Base-by-base conservation (phyloP, 2,113 vertebrate genomes). In the Formicarius rufipectus region DNA sequence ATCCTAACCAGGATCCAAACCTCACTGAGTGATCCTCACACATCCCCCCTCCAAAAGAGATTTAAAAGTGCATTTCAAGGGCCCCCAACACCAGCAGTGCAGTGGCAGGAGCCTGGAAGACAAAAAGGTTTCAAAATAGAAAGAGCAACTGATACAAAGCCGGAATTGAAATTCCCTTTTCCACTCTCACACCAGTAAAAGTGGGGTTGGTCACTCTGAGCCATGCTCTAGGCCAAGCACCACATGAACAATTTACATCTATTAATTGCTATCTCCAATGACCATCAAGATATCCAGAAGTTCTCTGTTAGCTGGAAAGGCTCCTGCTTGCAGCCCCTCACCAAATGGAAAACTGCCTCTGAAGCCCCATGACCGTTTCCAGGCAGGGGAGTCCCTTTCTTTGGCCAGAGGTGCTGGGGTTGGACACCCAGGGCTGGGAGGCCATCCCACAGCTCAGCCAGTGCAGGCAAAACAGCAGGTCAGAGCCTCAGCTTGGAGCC, bases 301-400 rank as follows among this genome's bases (percentile, higher is more conserved):
- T 86, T 76, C 83, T 81, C 14, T 82, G 56, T 60, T 91, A 69
- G 31, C 45, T 94, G 87, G 72, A 94, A 91, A 69, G 81, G 47
- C 33, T 95, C 40, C 85, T 84, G 60, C 95, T 94, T 49, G 59
- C 40, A 83, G 80, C 53, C 73, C 45, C 83, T 85, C 33, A 87
- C 12, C 16, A 69, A 87, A 95, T 62, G 74, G 83, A 95, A 95
- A 96, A 66, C 74, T 87, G 93, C 63, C 92, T 91, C 82, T 81
- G 22, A 47, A 30, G 4, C 42, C 67, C 68, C 14, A 44, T 14
- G 27, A 31, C n/a, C n/a, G 28, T 73, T 63, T 18, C 35, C n/a
- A n/a, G 14, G 17, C 53, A 68, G 45, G 44, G 33, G 50, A 85
- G 33, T 7, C 37, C 55, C 47, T 18, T 31, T 35, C 67, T 39